These are phyloP conservation scores for Conchocele bisecta DNA, from an alignment of 2,888 invertebrate species.

Conservation along the genomic window DNA sequence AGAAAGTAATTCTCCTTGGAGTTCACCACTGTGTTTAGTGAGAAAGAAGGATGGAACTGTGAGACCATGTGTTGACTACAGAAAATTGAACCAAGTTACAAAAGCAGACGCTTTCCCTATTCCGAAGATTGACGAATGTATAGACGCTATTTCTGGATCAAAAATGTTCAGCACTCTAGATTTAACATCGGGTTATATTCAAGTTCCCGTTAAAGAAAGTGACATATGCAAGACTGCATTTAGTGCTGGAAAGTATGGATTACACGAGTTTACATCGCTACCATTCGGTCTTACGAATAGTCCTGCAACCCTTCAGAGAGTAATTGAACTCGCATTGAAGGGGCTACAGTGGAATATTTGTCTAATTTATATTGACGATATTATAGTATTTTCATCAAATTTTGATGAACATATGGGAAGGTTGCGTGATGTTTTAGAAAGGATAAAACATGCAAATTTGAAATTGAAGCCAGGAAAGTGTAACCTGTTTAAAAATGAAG, in stretches of 20 bases:
- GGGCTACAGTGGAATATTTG: conserved; percentile 50
- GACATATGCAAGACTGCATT: conserved; percentile 57
- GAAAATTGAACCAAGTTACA: no score
- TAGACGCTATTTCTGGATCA: conserved; percentile 40
- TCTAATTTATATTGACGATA: conserved; percentile 51
- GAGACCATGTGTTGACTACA: no score
- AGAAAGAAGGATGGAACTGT: no score
- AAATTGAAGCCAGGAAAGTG: conserved; percentile 58
- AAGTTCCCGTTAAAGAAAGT: conserved; percentile 38
- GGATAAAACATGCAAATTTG: conserved; percentile 44
- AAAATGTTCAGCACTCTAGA: conserved; percentile 43
- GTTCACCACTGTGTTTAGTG: no score
- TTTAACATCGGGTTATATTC: conserved; percentile 45
- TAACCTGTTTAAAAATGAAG: conserved; percentile 25
- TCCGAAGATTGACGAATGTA: conserved; percentile 46
- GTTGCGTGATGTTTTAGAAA: conserved; percentile 36
- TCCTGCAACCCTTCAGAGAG: conserved; percentile 39
- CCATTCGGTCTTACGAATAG: conserved; percentile 45
- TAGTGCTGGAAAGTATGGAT: conserved; percentile 43
- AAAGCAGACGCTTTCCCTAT: no score
- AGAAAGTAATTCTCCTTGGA: no score
- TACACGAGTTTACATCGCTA: conserved; percentile 47
- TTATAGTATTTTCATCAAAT: conserved; percentile 40
- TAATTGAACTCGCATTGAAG: conserved; percentile 42
- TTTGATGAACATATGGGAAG: conserved; percentile 39